Base-by-base conservation (phyloP, 1,140 invertebrate genomes). In the Coboldia fuscipes region DNA sequence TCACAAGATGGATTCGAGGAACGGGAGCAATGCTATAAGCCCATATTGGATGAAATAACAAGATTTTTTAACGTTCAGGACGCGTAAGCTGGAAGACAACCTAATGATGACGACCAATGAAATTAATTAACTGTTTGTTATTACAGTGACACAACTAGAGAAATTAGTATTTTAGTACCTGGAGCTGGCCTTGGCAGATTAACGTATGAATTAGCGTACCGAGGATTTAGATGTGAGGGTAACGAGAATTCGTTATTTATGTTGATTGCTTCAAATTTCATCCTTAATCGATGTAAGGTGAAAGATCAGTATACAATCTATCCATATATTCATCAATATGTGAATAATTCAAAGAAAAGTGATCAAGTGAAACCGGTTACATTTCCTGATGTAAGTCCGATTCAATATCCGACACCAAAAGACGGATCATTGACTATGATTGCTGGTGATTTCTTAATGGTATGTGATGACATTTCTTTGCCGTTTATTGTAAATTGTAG, bases 161-260 rank as follows among this genome's bases (percentile, higher is more conserved):
- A 68, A 19, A 62, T 93, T 6, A 71, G 73, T 45, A 69, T 97
- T 37, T 55, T 97, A 35, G 88, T 97, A 17, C 90, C 93, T 14
- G 94, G 93, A 10, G 85, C 90, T 15, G 94, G 93, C 1, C 59
- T 98, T 4, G 92, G 90, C 2, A 61, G 94, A 37, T 60, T 98
- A 1, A 81, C 88, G 0, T 96, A 79, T 61, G 93, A 98, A 60
- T 74, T 98, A 10, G 88, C 90, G 0, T 68, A 65, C 39, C 59
- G 71, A 26, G 93, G 92, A 4, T 97, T 80, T 54, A 70, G 65
- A 6, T 94, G 89, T 47, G 83, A 97, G 61, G 94, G 92, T 39
- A 98, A 97, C 52, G 93, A 98, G 61, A 96, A 92, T 57, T 92
- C 85, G 24, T 66, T 97, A 2, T 96, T 92, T 50, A 97, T 98